Conservation (phyloP, 2,797 vertebrate species). For the Poeciliopsis infans region DNA sequence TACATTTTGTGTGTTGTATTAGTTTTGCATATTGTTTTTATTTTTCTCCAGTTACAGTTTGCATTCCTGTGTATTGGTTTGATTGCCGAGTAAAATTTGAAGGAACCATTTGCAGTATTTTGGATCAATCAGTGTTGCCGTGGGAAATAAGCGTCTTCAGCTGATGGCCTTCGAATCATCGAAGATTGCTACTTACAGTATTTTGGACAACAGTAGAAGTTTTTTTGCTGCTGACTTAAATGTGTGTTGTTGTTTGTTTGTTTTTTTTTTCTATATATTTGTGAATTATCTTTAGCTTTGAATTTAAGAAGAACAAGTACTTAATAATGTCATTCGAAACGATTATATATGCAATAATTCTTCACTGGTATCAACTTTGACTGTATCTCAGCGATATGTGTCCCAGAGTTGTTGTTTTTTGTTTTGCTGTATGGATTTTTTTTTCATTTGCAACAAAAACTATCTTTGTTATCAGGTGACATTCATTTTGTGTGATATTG, state of each 20-base stretch:
- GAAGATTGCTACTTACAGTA: slow-evolving; percentile 54
- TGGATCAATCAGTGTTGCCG: slow-evolving; percentile 45
- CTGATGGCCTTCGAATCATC: slow-evolving; percentile 36
- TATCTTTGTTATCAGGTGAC: slow-evolving; percentile 29
- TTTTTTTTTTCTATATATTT: slow-evolving; percentile 31
- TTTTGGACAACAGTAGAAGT: slow-evolving; percentile 51
- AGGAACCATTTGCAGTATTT: slow-evolving; percentile 71
- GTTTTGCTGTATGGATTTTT: slow-evolving; percentile 26
- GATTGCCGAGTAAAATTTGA: slow-evolving; percentile 30
- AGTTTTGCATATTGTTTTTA: slow-evolving; percentile 40
- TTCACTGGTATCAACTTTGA: slow-evolving; percentile 17
- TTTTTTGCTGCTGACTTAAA: slow-evolving; percentile 75
- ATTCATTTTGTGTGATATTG: slow-evolving; percentile 37
- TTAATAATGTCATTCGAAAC: slow-evolving; percentile 41
- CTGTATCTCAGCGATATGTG: slow-evolving; percentile 34
- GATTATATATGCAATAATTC: slow-evolving; percentile 33
- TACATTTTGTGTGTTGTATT: slow-evolving; percentile 39
- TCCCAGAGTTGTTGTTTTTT: not conserved
- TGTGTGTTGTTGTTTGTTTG: slow-evolving; percentile 48
- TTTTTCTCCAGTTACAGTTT: slow-evolving; percentile 64
- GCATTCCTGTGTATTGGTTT: slow-evolving; percentile 77
- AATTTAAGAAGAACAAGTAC: slow-evolving; percentile 52
- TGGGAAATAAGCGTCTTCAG: slow-evolving; percentile 42
- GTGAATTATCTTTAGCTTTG: slow-evolving; percentile 2
- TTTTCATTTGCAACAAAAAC: not conserved